phyloP scores from a whole-genome alignment of 2,113 vertebrate genomes.

The Aplodontia rufa region DNA sequence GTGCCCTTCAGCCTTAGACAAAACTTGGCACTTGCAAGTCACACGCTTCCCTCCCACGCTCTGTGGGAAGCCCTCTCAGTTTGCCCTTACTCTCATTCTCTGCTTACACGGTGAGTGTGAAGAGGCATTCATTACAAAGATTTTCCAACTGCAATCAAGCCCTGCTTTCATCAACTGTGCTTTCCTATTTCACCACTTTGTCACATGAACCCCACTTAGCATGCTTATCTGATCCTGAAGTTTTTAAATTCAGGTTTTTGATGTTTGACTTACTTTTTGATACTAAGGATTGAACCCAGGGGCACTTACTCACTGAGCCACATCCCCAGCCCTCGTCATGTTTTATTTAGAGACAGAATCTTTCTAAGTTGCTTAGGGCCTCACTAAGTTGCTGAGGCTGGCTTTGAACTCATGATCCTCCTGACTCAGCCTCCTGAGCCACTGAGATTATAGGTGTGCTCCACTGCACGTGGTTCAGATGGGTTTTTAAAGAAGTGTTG shows the following conservation, averaged over 20 bases:
- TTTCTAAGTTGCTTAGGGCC: too few relatives aligned
- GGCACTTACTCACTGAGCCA: too few relatives aligned
- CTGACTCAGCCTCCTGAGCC: too few relatives aligned
- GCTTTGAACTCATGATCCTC: too few relatives aligned
- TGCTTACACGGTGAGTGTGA: not conserved
- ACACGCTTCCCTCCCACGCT: not conserved
- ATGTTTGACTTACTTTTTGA: not conserved
- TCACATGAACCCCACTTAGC: not conserved
- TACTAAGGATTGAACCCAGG: not conserved
- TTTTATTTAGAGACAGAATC: too few relatives aligned
- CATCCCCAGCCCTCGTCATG: too few relatives aligned
- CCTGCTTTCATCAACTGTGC: not conserved
- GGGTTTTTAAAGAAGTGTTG: not conserved
- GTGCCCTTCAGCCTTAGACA: not conserved
- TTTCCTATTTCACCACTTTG: not conserved
- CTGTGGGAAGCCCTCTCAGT: not conserved
- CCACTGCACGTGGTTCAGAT: too few relatives aligned
- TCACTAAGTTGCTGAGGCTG: too few relatives aligned
- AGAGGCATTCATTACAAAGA: constrained; percentile 3
- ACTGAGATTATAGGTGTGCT: too few relatives aligned
- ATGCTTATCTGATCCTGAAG: not conserved
- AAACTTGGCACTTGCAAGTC: not conserved
- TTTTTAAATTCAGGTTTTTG: not conserved
- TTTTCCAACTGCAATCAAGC: not conserved
- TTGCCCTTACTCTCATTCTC: not conserved